A percentile compares a stretch with the other conserved stretches of the same genome.
These are phyloP conservation scores for Rhincodon typus DNA, from an alignment of 2,797 vertebrate genomes.

Conservation along the genomic window DNA sequence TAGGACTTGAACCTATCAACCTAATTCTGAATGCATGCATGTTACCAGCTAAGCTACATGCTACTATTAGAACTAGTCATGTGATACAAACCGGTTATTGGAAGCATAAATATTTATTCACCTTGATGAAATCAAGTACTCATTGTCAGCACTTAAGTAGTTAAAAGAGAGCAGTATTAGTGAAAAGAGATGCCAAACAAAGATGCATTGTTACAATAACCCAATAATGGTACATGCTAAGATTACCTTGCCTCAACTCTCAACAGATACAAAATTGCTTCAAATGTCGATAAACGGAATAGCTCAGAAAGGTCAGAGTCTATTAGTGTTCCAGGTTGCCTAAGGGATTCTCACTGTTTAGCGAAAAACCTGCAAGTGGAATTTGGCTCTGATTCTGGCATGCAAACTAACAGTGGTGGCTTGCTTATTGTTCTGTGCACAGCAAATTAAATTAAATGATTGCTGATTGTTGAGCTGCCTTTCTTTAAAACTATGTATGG, in stretches of 20 bases:
- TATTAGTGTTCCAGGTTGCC: conserved; percentile 20
- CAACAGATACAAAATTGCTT: conserved; percentile 33
- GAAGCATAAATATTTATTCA: neutral
- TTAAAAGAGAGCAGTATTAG: neutral
- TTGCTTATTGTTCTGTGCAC: neutral
- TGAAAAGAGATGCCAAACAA: conserved; percentile 37
- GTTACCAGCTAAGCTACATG: neutral
- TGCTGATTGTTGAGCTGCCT: neutral
- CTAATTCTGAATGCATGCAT: neutral
- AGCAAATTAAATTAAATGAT: neutral
- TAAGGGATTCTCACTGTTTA: neutral
- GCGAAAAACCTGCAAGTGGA: neutral
- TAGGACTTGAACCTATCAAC: neutral
- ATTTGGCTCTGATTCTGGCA: neutral
- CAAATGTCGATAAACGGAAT: conserved; percentile 31
- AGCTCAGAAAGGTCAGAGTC: conserved; percentile 34
- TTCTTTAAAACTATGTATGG: neutral
- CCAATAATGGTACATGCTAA: conserved; percentile 8
- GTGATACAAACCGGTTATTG: neutral
- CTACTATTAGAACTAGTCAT: neutral
- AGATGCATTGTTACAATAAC: conserved; percentile 41
- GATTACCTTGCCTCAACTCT: conserved; percentile 8
- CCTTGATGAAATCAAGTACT: neutral
- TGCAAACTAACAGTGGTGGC: neutral
- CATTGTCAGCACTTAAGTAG: neutral